phyloP scores from a whole-genome alignment of 2,113 vertebrate species.

The Platanista minor region DNA sequence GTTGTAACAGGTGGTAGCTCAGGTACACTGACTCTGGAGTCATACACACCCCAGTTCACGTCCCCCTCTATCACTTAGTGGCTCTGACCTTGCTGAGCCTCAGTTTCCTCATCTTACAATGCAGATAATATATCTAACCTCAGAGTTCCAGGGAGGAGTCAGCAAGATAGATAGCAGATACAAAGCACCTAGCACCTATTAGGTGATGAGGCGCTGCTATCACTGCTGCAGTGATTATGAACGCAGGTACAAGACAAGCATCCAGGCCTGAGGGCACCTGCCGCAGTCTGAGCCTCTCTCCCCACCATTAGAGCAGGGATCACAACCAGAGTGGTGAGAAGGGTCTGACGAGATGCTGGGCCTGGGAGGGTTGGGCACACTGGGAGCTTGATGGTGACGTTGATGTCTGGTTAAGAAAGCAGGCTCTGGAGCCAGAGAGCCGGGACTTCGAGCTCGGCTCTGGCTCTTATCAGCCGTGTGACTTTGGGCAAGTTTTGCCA shows the following conservation, averaged over 20 bases:
- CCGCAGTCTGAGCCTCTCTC: not conserved
- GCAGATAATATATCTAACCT: not conserved
- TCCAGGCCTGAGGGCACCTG: not conserved
- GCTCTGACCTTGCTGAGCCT: not conserved
- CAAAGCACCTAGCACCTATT: not conserved
- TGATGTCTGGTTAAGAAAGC: not conserved
- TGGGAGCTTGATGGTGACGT: not conserved
- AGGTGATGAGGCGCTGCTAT: not conserved
- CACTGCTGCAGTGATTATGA: rapidly evolving
- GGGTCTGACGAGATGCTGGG: not conserved
- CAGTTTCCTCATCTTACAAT: not conserved
- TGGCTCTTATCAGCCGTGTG: not conserved
- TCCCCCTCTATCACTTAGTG: not conserved
- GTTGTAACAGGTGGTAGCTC: not conserved
- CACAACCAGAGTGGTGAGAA: not conserved
- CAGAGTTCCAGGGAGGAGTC: not conserved
- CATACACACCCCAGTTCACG: not conserved
- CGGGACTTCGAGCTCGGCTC: not conserved
- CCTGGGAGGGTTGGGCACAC: not conserved
- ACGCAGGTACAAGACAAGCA: rapidly evolving
- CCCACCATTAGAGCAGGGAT: not conserved
- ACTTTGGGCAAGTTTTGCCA: not conserved
- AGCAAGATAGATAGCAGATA: not conserved
- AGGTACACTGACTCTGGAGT: not conserved
- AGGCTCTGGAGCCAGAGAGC: not conserved